Evolutionary conservation across 2,797 vertebrate genomes (phyloP).

Genomic region (Mus minutoides): DNA sequence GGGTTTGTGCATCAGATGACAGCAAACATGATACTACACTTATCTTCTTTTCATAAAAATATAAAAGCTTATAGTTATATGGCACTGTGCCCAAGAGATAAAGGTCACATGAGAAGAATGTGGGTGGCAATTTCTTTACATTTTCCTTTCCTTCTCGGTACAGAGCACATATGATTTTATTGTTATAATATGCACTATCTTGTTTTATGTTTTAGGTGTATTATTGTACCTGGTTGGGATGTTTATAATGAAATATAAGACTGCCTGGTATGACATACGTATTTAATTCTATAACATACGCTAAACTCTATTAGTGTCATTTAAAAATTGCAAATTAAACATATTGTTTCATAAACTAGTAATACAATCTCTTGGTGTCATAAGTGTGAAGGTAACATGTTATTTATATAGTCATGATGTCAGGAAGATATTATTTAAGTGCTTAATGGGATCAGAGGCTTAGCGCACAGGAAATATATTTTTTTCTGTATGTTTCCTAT

Average conservation of each 20-base stretch:
- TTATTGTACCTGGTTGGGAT: slow-evolving; percentile 80
- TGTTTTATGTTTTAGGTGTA: slow-evolving; percentile 73
- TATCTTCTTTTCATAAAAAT: slow-evolving; percentile 81
- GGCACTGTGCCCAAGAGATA: slow-evolving; percentile 70
- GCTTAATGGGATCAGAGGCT: slow-evolving; percentile 82
- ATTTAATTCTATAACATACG: slow-evolving; percentile 76
- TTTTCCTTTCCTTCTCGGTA: slow-evolving; percentile 48
- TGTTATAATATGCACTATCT: slow-evolving; percentile 51
- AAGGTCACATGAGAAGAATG: slow-evolving; percentile 56
- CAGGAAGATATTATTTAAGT: slow-evolving; percentile 85
- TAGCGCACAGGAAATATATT: slow-evolving; percentile 71
- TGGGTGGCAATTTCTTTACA: slow-evolving; percentile 32
- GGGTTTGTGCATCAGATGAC: slow-evolving; percentile 74
- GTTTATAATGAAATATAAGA: slow-evolving; percentile 81
- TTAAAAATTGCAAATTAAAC: slow-evolving; percentile 80
- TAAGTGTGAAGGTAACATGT: slow-evolving; percentile 82
- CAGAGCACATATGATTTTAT: slow-evolving; percentile 54
- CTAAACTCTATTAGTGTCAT: slow-evolving; percentile 72
- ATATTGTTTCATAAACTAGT: slow-evolving; percentile 78
- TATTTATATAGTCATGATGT: slow-evolving; percentile 86
- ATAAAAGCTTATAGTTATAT: slow-evolving; percentile 72
- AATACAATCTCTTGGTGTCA: slow-evolving; percentile 85
- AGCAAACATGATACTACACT: slow-evolving; percentile 76
- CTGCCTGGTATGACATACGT: slow-evolving; percentile 55
- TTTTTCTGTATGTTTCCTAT: slow-evolving; percentile 77